A percentile compares a stretch with the other conserved stretches of the same genome.
phyloP scores from a whole-genome alignment of 2,113 vertebrate genomes.

The Climacteris rufus region DNA sequence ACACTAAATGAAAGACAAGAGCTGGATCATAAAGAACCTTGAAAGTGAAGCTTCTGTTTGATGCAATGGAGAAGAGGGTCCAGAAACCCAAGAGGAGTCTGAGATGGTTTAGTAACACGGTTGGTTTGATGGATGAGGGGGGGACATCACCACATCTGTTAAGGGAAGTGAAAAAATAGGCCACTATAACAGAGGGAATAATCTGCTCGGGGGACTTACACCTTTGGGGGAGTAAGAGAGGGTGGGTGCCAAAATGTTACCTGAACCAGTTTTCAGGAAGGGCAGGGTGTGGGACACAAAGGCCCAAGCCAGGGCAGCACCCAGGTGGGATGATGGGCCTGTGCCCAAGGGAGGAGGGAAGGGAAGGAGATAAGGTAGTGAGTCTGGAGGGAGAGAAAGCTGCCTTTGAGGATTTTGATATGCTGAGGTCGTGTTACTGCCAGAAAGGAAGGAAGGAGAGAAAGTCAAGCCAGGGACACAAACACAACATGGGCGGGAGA shows the following conservation, averaged over 20 bases:
- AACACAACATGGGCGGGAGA: not conserved
- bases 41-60: not conserved
- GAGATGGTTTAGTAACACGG: not conserved
- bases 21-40: not conserved
- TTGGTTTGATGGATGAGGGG: not conserved
- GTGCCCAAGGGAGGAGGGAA: not conserved
- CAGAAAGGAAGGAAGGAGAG: constrained; percentile 7
- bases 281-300: not conserved
- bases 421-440: not conserved
- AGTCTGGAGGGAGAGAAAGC: not conserved
- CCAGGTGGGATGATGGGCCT: not conserved
- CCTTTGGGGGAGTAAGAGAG: not conserved
- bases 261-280: not conserved
- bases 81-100: not conserved
- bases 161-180: not conserved
- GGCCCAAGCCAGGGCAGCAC: not conserved
- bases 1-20: not conserved
- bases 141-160: accelerated
- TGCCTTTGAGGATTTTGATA: not conserved
- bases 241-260: not conserved
- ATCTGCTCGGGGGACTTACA: not conserved
- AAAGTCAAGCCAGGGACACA: not conserved
- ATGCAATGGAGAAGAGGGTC: not conserved
- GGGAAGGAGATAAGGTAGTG: not conserved
- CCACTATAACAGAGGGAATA: not conserved